Evolutionary conservation across 2,113 vertebrate genomes (phyloP).

Genomic region (Penelope pileata): DNA sequence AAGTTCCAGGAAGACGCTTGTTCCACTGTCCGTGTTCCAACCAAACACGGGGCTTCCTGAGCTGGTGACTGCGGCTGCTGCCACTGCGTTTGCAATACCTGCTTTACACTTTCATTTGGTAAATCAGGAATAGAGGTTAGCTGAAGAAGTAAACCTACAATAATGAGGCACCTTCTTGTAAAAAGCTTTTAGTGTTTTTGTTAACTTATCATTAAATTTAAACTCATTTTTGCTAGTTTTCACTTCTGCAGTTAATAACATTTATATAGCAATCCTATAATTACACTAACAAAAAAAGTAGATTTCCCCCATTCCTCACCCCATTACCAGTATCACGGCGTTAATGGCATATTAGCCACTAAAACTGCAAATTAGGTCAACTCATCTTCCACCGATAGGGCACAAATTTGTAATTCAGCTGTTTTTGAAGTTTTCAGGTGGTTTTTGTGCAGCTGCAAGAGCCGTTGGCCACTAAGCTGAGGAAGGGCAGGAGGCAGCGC

Average conservation of each 20-base stretch:
- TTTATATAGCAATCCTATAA: constrained; percentile 42
- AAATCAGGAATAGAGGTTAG: constrained; percentile 22
- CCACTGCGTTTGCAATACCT: background rate
- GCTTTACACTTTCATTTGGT: background rate
- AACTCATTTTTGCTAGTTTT: constrained; percentile 22
- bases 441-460: background rate
- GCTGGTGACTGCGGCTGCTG: background rate
- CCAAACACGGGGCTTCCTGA: background rate
- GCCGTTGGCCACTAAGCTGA: rapidly evolving
- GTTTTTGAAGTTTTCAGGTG: background rate
- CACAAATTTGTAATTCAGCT: constrained; percentile 21
- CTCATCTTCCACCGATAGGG: constrained; percentile 49
- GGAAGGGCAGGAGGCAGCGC: background rate
- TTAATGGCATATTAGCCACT: constrained; percentile 36
- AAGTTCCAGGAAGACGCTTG: background rate
- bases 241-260: constrained; percentile 54
- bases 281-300: constrained; percentile 57
- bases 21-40: background rate
- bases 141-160: background rate
- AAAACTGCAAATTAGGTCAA: constrained; percentile 38
- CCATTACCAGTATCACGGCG: background rate
- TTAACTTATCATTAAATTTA: constrained; percentile 39
- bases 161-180: background rate
- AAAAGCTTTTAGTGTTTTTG: constrained; percentile 25
- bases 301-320: constrained; percentile 17